Base-by-base conservation (phyloP, 2,113 vertebrate species). In the Benitochromis conjunctus region DNA sequence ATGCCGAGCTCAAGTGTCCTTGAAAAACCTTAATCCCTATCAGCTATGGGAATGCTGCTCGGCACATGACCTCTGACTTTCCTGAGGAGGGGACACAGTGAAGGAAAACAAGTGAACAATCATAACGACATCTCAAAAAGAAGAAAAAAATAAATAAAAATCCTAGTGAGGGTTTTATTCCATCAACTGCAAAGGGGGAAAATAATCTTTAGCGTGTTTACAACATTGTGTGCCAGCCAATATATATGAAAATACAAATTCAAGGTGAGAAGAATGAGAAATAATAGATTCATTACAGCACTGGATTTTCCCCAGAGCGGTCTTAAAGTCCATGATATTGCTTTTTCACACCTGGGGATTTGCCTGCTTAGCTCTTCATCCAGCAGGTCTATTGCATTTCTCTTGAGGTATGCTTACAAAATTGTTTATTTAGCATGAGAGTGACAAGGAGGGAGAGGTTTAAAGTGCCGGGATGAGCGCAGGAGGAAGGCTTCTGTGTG, bases 281-380 rank as follows among this genome's bases (percentile, higher is more conserved):
- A 80, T 69, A 86, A 91, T 79, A 48, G 66, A 55, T 62, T 77
- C 64, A 66, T 86, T 82, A 82, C 16, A 12, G 58, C 4, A 3
- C 26, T n/a, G 51, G 26, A 4, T 82, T 83, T 29, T 24, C 57
- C 88, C 84, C 58, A 3, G 64, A 86, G 81, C 54, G 6, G 4
- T 24, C 74, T 60, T 81, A 66, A 84, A 80, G 82, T 79, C 46
- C 46, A 26, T 51, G 55, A 83, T 88, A 88, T 86, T 90, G 83
- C 78, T 79, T 88, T 84, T 62, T 85, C 91, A 86, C 85, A 86
- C 87, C 85, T 66, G 85, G 88, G 90, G 88, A 90, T 90, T 90
- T 86, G 79, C 69, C 79, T 79, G 51, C 74, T 84, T 82, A 74
- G 77, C 71, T 48, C 77, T 69, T 85, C 85, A 84, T 83, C 79